These are phyloP conservation scores for Drosophila dives DNA, from an alignment of 2,888 invertebrate genomes.

Conservation along the genomic window DNA sequence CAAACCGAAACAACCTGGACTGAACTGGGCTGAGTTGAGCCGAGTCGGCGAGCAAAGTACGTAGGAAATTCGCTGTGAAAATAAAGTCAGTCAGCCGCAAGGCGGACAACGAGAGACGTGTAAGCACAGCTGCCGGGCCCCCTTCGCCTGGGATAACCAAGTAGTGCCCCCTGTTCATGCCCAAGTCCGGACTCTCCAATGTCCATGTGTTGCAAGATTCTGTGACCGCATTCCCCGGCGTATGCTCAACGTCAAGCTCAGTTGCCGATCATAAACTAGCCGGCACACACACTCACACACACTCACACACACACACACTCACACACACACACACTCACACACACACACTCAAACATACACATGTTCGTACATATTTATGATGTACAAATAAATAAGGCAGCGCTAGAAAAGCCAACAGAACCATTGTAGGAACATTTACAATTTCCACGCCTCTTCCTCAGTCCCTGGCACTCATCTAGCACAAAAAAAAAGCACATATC, in stretches of 20 bases:
- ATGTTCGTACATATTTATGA: constrained; percentile 14
- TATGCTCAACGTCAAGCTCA: constrained; percentile 72
- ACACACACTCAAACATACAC: constrained; percentile 13
- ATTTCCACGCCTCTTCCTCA: neutral
- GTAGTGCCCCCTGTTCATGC: constrained; percentile 2
- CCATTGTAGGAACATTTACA: constrained; percentile 26
- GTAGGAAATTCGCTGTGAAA: constrained; percentile 54
- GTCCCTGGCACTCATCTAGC: constrained; percentile 20
- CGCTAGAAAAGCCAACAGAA: constrained; percentile 34
- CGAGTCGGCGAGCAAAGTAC: constrained; percentile 13
- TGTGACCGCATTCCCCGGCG: constrained; percentile 57
- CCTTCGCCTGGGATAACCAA: constrained; percentile 3
- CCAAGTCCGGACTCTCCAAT: constrained; percentile 5
- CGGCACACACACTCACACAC: constrained; percentile 29
- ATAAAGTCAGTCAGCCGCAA: constrained; percentile 48
- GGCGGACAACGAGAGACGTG: constrained; percentile 40
- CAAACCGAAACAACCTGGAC: neutral
- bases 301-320: constrained; percentile 24
- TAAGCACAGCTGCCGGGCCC: constrained; percentile 42
- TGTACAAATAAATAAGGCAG: constrained; percentile 47
- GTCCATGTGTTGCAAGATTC: constrained; percentile 54
- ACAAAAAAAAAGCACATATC: constrained; percentile 62
- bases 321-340: constrained; percentile 29
- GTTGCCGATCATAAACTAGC: constrained; percentile 74
- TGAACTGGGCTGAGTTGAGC: neutral